Percentiles rank a stretch among this genome's conserved stretches.
Conservation (phyloP, 2,888 invertebrate species). For the Lithophane semibrunnea region DNA sequence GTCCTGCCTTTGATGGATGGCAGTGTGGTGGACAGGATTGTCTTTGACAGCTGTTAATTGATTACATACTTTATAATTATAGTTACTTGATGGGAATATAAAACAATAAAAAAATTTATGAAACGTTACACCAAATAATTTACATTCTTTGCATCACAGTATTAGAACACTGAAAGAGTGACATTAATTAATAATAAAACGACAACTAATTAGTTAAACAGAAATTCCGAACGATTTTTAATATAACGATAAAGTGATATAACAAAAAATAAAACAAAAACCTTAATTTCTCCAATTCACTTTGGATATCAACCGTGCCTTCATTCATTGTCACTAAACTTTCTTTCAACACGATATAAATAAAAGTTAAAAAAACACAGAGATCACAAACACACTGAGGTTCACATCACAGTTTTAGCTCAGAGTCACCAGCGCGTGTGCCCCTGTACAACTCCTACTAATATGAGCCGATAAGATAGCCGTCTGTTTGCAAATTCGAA, state of each 20-base stretch:
- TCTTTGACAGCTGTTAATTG: neutral
- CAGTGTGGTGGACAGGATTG: neutral
- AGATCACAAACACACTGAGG: constrained; percentile 65
- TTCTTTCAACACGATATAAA: constrained; percentile 48
- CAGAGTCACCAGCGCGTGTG: constrained; percentile 74
- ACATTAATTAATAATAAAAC: neutral
- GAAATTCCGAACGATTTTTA: neutral
- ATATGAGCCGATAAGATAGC: constrained; percentile 85
- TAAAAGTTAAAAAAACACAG: constrained; percentile 60
- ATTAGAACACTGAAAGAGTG: neutral
- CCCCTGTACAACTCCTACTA: constrained; percentile 78
- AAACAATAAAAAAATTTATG: neutral
- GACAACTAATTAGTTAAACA: neutral
- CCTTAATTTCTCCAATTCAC: constrained; percentile 85
- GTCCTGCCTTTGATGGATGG: constrained; percentile 1
- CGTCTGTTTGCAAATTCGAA: constrained; percentile 80
- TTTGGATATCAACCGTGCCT: constrained; percentile 78
- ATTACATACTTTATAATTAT: neutral
- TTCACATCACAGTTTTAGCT: constrained; percentile 76
- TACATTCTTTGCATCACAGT: neutral
- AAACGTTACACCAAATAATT: neutral
- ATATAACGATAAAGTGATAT: constrained; percentile 2
- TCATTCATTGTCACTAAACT: constrained; percentile 77
- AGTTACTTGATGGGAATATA: neutral
- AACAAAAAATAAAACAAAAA: constrained; percentile 55